Evolutionary conservation across 1,140 invertebrate species (phyloP).

Genomic region (Sarcophaga bullata): DNA sequence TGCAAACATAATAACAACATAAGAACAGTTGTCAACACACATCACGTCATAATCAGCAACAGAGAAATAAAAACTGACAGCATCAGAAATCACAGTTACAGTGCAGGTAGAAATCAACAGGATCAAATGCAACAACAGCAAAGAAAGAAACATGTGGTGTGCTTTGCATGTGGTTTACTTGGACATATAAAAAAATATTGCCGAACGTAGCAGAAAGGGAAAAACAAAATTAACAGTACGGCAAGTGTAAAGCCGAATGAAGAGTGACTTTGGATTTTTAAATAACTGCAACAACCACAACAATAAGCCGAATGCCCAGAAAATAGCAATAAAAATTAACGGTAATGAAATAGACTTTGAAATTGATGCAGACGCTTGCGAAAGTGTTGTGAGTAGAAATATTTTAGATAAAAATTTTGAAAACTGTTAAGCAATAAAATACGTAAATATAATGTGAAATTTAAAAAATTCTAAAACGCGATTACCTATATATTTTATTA

Average conservation of each 20-base stretch:
- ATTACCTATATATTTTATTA: conserved; percentile 47
- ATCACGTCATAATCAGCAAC: not conserved
- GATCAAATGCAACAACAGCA: not conserved
- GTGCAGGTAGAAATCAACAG: not conserved
- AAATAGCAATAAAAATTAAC: not conserved
- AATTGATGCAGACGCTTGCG: not conserved
- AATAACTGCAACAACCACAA: not conserved
- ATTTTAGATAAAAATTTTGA: not conserved
- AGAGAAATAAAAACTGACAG: not conserved
- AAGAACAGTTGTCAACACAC: too few species aligned
- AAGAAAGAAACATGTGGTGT: not conserved
- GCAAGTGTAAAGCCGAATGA: not conserved
- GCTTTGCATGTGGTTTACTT: not conserved
- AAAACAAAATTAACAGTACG: not conserved
- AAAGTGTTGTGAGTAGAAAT: not conserved
- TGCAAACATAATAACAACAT: too few species aligned
- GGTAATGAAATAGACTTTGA: not conserved
- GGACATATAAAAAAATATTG: not conserved
- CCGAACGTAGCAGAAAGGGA: not conserved
- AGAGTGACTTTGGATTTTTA: not conserved
- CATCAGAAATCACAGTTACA: too few species aligned
- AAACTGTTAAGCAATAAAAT: not conserved
- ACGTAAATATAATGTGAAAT: not conserved
- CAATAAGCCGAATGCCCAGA: not conserved
- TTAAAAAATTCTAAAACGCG: conserved; percentile 32